These are phyloP conservation scores for Pachycephus smyrnensis DNA, from an alignment of 2,888 invertebrate species.

Conservation along the genomic window DNA sequence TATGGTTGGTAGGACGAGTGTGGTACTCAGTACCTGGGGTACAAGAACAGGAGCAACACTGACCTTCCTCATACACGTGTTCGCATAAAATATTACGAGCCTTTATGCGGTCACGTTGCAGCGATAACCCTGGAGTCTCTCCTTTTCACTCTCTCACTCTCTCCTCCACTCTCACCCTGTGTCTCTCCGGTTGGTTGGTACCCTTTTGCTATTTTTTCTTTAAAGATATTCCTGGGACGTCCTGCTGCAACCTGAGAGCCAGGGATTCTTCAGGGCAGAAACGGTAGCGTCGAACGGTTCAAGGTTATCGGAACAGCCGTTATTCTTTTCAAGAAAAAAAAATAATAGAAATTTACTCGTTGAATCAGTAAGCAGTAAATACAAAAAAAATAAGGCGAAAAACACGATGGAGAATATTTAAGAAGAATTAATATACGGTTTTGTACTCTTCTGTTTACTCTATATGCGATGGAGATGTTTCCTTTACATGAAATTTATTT, in stretches of 20 bases:
- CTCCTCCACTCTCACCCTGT: background rate
- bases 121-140: conserved; percentile 40
- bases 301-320: background rate
- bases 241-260: background rate
- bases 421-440: background rate
- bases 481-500: background rate
- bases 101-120: conserved; percentile 48
- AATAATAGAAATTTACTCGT: background rate
- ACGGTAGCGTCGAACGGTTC: background rate
- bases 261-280: background rate
- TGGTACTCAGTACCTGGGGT: conserved; percentile 5
- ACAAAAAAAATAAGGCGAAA: background rate
- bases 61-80: conserved; percentile 63
- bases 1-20: background rate
- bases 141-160: conserved; percentile 5
- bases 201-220: background rate
- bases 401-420: background rate
- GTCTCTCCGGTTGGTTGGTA: background rate
- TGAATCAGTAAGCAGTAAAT: background rate
- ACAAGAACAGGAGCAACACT: conserved; percentile 54
- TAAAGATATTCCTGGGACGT: background rate
- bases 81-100: conserved; percentile 57
- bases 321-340: background rate
- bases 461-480: background rate
- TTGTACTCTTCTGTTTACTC: background rate